Evolutionary conservation across 2,888 invertebrate genomes (phyloP).

Genomic region (Acanthosepion lycidas): DNA sequence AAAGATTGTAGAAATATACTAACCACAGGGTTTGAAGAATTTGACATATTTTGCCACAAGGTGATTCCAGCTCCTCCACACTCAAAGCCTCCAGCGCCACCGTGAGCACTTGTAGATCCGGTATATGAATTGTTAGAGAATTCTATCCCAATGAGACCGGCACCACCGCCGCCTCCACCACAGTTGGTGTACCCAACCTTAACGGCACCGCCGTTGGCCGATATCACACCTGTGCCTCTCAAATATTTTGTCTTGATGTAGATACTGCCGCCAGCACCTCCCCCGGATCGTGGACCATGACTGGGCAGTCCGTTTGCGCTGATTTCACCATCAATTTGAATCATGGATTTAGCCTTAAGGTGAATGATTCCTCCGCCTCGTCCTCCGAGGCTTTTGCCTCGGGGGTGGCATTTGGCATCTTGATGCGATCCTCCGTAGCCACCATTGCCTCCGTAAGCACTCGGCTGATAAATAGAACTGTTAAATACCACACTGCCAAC

Average conservation of each 20-base stretch:
- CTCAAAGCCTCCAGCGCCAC: conserved; percentile 60
- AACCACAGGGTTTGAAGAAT: background rate
- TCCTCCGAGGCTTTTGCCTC: conserved; percentile 55
- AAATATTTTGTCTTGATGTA: conserved; percentile 54
- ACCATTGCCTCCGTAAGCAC: conserved; percentile 62
- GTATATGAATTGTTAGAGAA: conserved; percentile 53
- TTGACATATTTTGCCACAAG: conserved; percentile 53
- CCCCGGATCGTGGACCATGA: conserved; percentile 58
- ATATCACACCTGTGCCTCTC: conserved; percentile 56
- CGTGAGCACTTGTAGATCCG: conserved; percentile 56
- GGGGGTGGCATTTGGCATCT: conserved; percentile 53
- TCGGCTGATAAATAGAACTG: conserved; percentile 60
- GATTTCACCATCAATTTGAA: conserved; percentile 54
- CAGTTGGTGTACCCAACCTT: conserved; percentile 52
- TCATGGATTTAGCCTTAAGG: conserved; percentile 51
- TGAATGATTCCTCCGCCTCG: conserved; percentile 62
- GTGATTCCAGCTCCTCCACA: conserved; percentile 66
- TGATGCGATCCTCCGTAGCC: conserved; percentile 57
- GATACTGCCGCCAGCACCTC: conserved; percentile 65
- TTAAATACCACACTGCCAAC: conserved; percentile 59
- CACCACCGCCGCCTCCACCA: conserved; percentile 65
- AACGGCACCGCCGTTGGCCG: conserved; percentile 57
- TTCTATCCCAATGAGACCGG: conserved; percentile 63
- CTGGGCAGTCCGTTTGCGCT: conserved; percentile 57
- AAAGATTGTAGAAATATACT: background rate